These are phyloP conservation scores for Acleris cristana DNA, from an alignment of 2,888 invertebrate species.

Conservation along the genomic window DNA sequence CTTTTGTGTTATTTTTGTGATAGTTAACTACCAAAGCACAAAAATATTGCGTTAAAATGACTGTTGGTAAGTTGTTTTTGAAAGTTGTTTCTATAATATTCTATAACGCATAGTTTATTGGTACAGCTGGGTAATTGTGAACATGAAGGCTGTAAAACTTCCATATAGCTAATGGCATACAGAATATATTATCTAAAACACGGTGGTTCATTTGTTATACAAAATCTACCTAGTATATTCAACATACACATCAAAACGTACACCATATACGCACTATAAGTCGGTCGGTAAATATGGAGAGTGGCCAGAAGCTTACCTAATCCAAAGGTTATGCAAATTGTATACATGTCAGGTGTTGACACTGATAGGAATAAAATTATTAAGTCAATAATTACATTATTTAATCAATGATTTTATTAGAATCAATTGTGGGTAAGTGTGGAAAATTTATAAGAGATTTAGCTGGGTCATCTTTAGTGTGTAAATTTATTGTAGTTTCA, in stretches of 20 bases:
- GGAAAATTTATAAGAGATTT: neutral
- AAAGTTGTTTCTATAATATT: neutral
- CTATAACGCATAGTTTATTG: no score
- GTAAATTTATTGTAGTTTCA: no score
- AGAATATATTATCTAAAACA: no score
- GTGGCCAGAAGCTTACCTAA: conserved; percentile 13
- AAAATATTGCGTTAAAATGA: conserved; percentile 10
- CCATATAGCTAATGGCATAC: no score
- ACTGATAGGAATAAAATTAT: neutral
- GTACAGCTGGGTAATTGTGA: no score
- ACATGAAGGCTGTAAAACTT: no score
- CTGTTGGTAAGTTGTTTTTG: conserved; percentile 31
- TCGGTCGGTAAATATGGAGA: conserved; percentile 23
- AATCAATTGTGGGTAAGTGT: conserved; percentile 29
- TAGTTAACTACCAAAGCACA: neutral
- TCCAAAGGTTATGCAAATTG: conserved; percentile 30
- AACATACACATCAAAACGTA: conserved; percentile 17
- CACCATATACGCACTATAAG: conserved; percentile 2
- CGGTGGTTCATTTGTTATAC: neutral
- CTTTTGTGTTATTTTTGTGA: neutral
- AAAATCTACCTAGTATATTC: neutral
- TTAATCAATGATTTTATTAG: conserved; percentile 27
- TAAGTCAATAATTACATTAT: neutral
- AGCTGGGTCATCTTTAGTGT: no score
- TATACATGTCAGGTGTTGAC: conserved; percentile 3